These are phyloP conservation scores for Gobio occitaniae DNA, from an alignment of 2,797 vertebrate genomes.

Conservation along the genomic window DNA sequence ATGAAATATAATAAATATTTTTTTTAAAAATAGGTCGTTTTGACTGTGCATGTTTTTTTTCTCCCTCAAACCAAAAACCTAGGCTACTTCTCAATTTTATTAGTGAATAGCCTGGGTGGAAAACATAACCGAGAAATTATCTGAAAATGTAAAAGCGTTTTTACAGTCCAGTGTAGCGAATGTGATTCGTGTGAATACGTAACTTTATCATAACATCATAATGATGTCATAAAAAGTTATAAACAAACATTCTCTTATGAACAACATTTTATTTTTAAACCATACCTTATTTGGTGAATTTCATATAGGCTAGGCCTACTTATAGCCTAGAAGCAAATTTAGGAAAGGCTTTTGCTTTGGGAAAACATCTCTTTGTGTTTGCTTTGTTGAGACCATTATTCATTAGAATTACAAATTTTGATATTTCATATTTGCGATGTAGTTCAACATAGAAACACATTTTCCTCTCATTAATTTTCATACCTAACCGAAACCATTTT, in stretches of 20 bases:
- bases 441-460: no score
- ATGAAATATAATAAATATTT: neutral
- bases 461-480: neutral
- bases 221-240: neutral
- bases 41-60: neutral
- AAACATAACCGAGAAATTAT: neutral
- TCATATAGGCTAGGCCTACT: neutral
- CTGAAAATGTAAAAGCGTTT: neutral
- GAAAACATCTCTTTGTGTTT: neutral
- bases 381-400: neutral
- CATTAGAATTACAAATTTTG: neutral
- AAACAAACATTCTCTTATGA: neutral
- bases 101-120: neutral
- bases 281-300: neutral
- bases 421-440: neutral
- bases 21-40: neutral
- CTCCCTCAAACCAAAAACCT: no score
- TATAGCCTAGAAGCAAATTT: neutral
- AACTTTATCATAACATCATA: neutral
- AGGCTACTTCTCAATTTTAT: neutral
- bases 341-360: no score
- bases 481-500: conserved; percentile 72
- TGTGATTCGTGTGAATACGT: neutral
- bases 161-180: neutral
- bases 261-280: neutral